Evolutionary conservation across 2,888 invertebrate genomes (phyloP).

Genomic region (Leucophora obtusa): DNA sequence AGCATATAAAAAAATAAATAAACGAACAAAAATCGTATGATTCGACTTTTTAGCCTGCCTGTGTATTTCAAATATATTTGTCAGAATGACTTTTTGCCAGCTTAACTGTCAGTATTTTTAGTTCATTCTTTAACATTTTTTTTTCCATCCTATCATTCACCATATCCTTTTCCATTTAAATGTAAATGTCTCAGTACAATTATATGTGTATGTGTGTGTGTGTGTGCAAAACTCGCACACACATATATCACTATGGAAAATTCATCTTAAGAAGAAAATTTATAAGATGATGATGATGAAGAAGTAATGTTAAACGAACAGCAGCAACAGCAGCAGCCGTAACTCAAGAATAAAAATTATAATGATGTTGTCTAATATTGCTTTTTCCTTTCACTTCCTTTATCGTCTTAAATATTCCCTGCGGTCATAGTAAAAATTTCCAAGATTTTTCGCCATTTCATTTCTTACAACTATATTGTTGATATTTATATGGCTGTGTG

Average conservation of each 20-base stretch:
- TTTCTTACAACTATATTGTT: slow-evolving; percentile 6
- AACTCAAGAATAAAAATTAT: slow-evolving; percentile 57
- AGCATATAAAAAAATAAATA: background rate
- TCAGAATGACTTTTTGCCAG: slow-evolving; percentile 46
- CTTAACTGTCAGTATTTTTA: slow-evolving; percentile 49
- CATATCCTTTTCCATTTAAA: slow-evolving; percentile 33
- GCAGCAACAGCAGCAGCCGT: slow-evolving; percentile 17
- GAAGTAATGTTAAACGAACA: background rate
- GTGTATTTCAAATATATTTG: slow-evolving; percentile 1
- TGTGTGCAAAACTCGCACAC: background rate
- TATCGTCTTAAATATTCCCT: slow-evolving; percentile 63
- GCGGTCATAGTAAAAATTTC: slow-evolving; percentile 51
- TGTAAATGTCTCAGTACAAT: slow-evolving; percentile 40
- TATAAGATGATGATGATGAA: slow-evolving; percentile 10
- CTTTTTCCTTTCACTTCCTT: slow-evolving; percentile 42
- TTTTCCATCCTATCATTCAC: background rate
- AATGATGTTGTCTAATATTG: slow-evolving; percentile 53
- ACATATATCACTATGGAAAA: background rate
- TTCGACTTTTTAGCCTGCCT: slow-evolving; percentile 42
- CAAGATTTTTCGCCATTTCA: slow-evolving; percentile 40
- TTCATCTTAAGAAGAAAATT: background rate
- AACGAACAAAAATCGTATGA: slow-evolving; percentile 25
- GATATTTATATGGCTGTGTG: background rate
- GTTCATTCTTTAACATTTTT: slow-evolving; percentile 40
- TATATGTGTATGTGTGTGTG: background rate